Base-by-base conservation (phyloP, 2,797 vertebrate species). In the Muraenolepis orangiensis region DNA sequence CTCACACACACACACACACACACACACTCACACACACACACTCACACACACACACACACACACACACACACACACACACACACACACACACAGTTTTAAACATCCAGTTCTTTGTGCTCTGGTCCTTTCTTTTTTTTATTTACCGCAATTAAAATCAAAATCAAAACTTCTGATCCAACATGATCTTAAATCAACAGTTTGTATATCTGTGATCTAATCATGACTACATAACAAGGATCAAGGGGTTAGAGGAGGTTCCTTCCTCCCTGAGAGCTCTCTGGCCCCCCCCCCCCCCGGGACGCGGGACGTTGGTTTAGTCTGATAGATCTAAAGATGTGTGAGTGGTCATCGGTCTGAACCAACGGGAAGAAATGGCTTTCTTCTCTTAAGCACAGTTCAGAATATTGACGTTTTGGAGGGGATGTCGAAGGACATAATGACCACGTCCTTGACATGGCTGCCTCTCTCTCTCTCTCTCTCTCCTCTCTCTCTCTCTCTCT, bases 61-160 rank as follows among this genome's bases (percentile, higher is more conserved):
- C 20, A 51, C 18, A 51, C 46, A n/a, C n/a, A n/a, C n/a, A n/a
- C n/a, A n/a, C n/a, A n/a, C n/a, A n/a, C n/a, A n/a, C n/a, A n/a
- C n/a, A n/a, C n/a, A n/a, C n/a, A n/a, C n/a, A 90, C 90, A 92
- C 86, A 85, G 88, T 91, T 94, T 95, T 93, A 92, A 94, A 94
- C 90, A 94, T 93, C 94, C 89, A 94, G 92, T 92, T 76, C 57
- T 34, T 20, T 32, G 29, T 28, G 46, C 34, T 32, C 4, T 14
- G 31, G 64, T 23, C 23, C 28, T 26, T 1, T 6, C 18, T n/a
- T n/a, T 6, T 64, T 66, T 66, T 66, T 66, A 12, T 66, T 66
- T 29, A n/a, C n/a, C 14, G 13, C 10, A 12, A 66, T 16, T 3
- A 11, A 38, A 38, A 38, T 38, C 6, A 3, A 38, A 38, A 38